phyloP scores from a whole-genome alignment of 2,113 vertebrate genomes.

The Leptobrachium ailaonicum region DNA sequence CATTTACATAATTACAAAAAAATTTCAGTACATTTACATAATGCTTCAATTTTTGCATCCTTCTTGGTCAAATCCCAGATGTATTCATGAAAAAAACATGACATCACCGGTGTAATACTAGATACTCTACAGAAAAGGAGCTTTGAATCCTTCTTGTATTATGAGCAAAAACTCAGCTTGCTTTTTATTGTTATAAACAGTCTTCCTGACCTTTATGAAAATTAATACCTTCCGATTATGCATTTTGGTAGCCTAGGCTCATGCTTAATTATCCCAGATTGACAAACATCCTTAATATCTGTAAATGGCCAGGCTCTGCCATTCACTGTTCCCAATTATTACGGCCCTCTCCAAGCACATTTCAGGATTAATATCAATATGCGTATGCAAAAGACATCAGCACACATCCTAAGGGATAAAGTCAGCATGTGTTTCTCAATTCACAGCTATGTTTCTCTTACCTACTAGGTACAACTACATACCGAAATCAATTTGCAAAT shows the following conservation, averaged over 20 bases:
- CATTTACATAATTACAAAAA: neutral
- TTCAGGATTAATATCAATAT: too few relatives aligned
- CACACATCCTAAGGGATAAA: too few relatives aligned
- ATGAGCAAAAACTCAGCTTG: neutral
- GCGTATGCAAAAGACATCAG: too few relatives aligned
- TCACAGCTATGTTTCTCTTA: too few relatives aligned
- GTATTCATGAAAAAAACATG: neutral
- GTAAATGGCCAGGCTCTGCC: neutral
- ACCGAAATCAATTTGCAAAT: too few relatives aligned
- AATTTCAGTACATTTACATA: neutral
- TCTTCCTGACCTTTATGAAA: neutral
- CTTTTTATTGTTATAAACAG: neutral
- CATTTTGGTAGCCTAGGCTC: neutral
- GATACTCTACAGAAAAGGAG: too few relatives aligned
- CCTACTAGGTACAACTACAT: too few relatives aligned
- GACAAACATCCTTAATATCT: neutral
- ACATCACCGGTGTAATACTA: too few relatives aligned
- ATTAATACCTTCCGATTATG: neutral
- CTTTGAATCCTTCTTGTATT: neutral
- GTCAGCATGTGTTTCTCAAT: too few relatives aligned
- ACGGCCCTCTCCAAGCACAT: too few relatives aligned
- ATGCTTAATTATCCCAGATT: neutral
- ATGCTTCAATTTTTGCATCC: neutral
- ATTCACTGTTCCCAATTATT: neutral
- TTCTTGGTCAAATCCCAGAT: neutral